Base-by-base conservation (phyloP, 2,888 invertebrate genomes). In the Pycnomerus fuliginosus region DNA sequence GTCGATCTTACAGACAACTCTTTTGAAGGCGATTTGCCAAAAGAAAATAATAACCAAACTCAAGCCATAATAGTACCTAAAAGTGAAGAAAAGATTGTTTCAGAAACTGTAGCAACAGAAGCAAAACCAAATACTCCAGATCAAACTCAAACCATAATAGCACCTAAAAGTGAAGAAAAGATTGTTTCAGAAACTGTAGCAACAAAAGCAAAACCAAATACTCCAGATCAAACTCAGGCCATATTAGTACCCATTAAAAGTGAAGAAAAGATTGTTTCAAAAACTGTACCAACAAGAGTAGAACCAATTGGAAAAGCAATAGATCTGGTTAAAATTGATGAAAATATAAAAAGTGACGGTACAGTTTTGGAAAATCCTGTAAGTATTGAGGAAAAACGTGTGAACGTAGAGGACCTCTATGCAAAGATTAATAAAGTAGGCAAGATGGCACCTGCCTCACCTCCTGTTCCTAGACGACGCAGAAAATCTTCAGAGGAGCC, bases 381-480 rank as follows among this genome's bases (percentile, higher is more conserved):
- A n/a, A n/a, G n/a, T n/a, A n/a, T n/a, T n/a, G n/a, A n/a, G n/a
- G n/a, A 15, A 37, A 11, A 10, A 23, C 15, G 31, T n/a, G 28
- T 17, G 22, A 51, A 56, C 39, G 10, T 52, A 7, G 60, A 61
- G 22, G 56, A 55, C 44, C 24, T 63, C 3, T 64, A 64, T 40
- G 61, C 62, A 7, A 60, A 56, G 41, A 57, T 64, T 13, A 52
- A 61, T 23, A 61, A 61, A 45, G 28, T 47, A 11, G 13, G 22
- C 5, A 52, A 47, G 36, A 27, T 12, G 5, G 41, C 48, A 28
- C 38, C 32, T 34, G 23, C 15, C 10, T 56, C 61, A 13, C 66
- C 64, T n/a, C 55, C 53, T 25, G 59, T 61, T 2, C 65, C 66
- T 3, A 42, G 46, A 35, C 53, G 65, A 12, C 50, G 41, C 10